A percentile compares a stretch with the other conserved stretches of the same genome.
These are phyloP conservation scores for Neolamprologus falcicula DNA, from an alignment of 2,113 vertebrate species.

Conservation along the genomic window DNA sequence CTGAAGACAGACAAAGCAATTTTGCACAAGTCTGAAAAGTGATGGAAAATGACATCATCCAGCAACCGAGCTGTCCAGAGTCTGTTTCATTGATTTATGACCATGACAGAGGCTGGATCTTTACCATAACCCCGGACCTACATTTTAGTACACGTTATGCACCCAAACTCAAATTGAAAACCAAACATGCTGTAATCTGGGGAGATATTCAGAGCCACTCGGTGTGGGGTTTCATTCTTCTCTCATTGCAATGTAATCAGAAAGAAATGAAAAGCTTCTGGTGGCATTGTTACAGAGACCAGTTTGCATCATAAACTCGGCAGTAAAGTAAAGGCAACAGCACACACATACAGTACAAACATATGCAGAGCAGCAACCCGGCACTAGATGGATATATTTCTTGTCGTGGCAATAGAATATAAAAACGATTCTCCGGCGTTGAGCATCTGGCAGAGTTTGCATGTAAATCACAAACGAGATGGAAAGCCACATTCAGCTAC, in stretches of 20 bases:
- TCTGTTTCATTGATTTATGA: constrained; percentile 28
- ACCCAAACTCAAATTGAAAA: constrained; percentile 27
- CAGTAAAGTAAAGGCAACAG: background rate
- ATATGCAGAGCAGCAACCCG: background rate
- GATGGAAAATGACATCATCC: constrained; percentile 55
- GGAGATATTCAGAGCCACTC: background rate
- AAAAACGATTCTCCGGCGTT: constrained; percentile 17
- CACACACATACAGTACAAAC: background rate
- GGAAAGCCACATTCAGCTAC: constrained; percentile 3
- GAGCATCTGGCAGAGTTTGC: constrained; percentile 22
- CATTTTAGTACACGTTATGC: background rate
- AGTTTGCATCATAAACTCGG: constrained; percentile 27
- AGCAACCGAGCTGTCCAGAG: constrained; percentile 1
- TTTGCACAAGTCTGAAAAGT: constrained; percentile 55
- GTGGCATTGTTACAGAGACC: constrained; percentile 17
- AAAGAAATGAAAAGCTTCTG: constrained; percentile 27
- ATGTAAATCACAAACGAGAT: constrained; percentile 41
- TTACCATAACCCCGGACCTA: background rate
- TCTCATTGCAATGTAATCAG: constrained; percentile 4
- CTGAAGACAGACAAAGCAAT: constrained; percentile 51
- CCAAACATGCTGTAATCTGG: background rate
- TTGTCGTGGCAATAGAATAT: constrained; percentile 23
- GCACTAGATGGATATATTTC: constrained; percentile 6
- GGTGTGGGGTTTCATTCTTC: constrained; percentile 10
- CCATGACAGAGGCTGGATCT: background rate